Base-by-base conservation (phyloP, 2,888 invertebrate genomes). In the Synanthedon tipuliformis region DNA sequence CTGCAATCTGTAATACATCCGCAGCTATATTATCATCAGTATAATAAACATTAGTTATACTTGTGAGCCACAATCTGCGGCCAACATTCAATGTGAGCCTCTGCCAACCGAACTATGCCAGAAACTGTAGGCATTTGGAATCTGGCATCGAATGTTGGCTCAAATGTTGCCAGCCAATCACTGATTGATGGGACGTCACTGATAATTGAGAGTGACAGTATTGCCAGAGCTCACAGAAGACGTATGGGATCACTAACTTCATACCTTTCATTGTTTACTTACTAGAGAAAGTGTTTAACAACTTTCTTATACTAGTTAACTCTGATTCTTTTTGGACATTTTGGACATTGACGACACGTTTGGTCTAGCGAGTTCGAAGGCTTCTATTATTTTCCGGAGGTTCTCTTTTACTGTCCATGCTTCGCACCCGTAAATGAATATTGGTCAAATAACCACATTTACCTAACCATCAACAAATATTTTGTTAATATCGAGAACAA, bases 71-170 rank as follows among this genome's bases (percentile, higher is more conserved):
- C 55, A 54, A 57, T 54, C 54, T 53, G 56, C 54, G 53, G 15
- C 45, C 13, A 45, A 16, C 49, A 50, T 48, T 55, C 53, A 15
- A 23, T 13, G 11, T n/a, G 45, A 61, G 60, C 60, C 61, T 57
- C 57, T 53, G 57, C 65, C 50, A 41, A 50, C 53, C 13, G 10
- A 40, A 50, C 18, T 62, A 64, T 57, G 68, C 65, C 59, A 59
- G 59, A 48, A 54, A 58, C 64, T 61, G 53, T 51, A 53, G 69
- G 69, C 63, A 71, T 66, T 68, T 71, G 70, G 71, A 67, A 61
- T 18, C 54, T 54, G 54, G 48, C 56, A 45, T 41, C 53, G 27
- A 51, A 52, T 55, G 52, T 54, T 54, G 54, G 55, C 56, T 51
- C 50, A 11, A 40, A 34, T 40, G 27, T 18, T 23, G 23, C 45